Base-by-base conservation (phyloP, 64 coral and sea anemone species). In the Montipora capricornis region DNA sequence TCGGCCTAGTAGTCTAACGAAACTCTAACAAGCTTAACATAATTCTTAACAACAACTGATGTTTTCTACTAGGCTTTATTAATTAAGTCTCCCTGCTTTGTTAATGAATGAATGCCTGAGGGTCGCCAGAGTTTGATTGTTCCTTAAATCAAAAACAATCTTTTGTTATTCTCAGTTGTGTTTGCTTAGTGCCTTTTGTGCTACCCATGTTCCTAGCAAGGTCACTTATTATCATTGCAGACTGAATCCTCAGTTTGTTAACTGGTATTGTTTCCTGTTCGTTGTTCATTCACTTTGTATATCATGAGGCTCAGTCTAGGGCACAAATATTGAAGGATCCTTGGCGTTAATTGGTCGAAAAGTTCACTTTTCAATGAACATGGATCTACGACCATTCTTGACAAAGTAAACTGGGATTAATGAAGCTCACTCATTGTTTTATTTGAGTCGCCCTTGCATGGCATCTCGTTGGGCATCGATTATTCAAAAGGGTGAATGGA, bases 201-300 rank as follows among this genome's bases (percentile, higher is more conserved):
- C 45, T 47, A 4, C 14, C 46, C 50, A n/a, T 6, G 8, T 8
- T 71, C 8, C 12, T 2, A 57, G 2, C 45, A 3, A 1, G 4
- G 47, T 73, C 47, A 19, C 16, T 44, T 73, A 86, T 86, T 73
- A 14, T 84, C 64, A 24, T 37, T 48, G 44, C 64, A 22, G 49
- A 51, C 68, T 19, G 66, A n/a, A 49, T 44, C 70, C 16, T 86
- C 68, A 86, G 19, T 68, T 50, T n/a, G n/a, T 71, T 45, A 66
- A 46, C 46, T 20, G 13, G 47, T 86, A 86, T 86, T 86, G 66
- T 86, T 86, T 86, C 82, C 82, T 86, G 66, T 86, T 6, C 64
- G 71, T 86, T 86, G 82, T 86, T 49, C 1, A 15, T 5, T 17
- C 45, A n/a, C 47, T 84, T 73, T 51, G 59, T 44, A 64, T 73